phyloP scores from a whole-genome alignment of 2,888 invertebrate genomes.

The Gibbula magus region DNA sequence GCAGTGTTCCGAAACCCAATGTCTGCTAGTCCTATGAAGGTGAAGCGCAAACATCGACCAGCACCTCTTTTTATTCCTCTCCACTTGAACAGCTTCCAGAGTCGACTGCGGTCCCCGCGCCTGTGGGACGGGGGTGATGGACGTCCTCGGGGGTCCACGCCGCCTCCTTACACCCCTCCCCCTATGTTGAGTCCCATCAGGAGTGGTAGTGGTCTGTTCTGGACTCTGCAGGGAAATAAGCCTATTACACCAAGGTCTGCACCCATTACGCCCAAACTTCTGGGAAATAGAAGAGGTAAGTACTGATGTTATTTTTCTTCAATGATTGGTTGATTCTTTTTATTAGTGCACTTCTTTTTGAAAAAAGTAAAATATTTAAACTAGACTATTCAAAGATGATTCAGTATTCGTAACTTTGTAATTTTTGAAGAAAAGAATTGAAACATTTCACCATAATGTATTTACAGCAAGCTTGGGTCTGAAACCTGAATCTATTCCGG shows the following conservation, averaged over 20 bases:
- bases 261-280: slow-evolving; percentile 63
- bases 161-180: slow-evolving; percentile 89
- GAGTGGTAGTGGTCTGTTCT: slow-evolving; percentile 89
- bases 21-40: slow-evolving; percentile 77
- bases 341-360: neutral
- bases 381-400: neutral
- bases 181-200: slow-evolving; percentile 95
- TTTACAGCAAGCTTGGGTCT: slow-evolving; percentile 37
- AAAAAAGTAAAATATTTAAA: neutral
- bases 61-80: slow-evolving; percentile 76
- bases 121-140: slow-evolving; percentile 64
- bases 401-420: neutral
- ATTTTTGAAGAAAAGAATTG: neutral
- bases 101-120: slow-evolving; percentile 77
- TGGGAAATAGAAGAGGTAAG: slow-evolving; percentile 39
- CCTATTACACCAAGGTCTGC: slow-evolving; percentile 71
- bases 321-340: neutral
- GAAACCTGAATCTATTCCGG: slow-evolving; percentile 40
- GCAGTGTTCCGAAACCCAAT: slow-evolving; percentile 88
- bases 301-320: neutral
- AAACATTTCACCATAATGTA: neutral
- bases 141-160: slow-evolving; percentile 65
- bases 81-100: slow-evolving; percentile 77
- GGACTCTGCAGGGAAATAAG: slow-evolving; percentile 72
- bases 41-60: slow-evolving; percentile 73